A percentile compares a stretch with the other conserved stretches of the same genome.
phyloP scores from a whole-genome alignment of 2,113 vertebrate species.

The Macheiramphus alcinus region DNA sequence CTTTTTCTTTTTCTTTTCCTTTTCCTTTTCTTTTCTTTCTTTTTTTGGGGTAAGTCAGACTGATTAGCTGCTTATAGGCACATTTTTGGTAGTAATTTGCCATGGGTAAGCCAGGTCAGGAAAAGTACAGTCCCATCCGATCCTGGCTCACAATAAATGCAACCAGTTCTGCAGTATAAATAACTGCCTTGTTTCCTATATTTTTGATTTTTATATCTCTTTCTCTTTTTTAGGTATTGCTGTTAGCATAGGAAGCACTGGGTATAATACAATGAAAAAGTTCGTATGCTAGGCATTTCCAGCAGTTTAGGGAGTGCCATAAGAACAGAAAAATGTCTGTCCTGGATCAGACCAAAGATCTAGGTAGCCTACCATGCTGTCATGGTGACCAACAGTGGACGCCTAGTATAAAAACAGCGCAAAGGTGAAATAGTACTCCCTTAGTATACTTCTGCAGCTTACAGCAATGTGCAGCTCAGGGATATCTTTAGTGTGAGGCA shows the following conservation, averaged over 20 bases:
- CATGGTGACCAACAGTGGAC: background rate
- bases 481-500: background rate
- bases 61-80: background rate
- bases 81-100: background rate
- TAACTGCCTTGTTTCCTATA: background rate
- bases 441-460: background rate
- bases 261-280: background rate
- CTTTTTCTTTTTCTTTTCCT: background rate
- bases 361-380: background rate
- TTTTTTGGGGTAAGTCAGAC: background rate
- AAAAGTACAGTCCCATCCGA: background rate
- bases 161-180: background rate
- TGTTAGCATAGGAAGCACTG: background rate
- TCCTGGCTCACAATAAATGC: background rate
- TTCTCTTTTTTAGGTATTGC: background rate
- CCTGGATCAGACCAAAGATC: background rate
- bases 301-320: background rate
- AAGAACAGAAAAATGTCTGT: background rate
- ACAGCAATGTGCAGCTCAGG: background rate
- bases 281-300: background rate
- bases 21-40: background rate
- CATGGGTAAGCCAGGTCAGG: background rate
- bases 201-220: background rate
- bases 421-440: background rate
- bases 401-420: rapidly evolving